Percentiles rank a stretch among this genome's conserved stretches.
Evolutionary conservation across 2,888 invertebrate species (phyloP).

Genomic region (Xestia c-nigrum): DNA sequence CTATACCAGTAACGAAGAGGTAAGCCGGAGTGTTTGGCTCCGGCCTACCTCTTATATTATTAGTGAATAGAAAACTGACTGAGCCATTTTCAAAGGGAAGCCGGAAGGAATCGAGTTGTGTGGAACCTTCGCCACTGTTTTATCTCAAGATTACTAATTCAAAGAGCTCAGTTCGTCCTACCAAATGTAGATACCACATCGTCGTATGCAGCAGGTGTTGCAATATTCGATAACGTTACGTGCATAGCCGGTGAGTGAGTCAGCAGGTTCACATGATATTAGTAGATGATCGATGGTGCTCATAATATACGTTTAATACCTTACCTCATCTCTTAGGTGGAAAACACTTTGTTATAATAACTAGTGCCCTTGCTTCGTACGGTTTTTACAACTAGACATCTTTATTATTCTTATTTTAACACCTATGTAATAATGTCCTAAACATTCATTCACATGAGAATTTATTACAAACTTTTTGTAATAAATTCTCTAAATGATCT

Average conservation of each 20-base stretch:
- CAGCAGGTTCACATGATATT: neutral
- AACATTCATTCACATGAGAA: too few species aligned
- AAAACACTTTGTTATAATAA: neutral
- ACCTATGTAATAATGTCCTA: neutral
- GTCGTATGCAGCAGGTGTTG: conserved; percentile 21
- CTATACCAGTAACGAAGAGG: too few species aligned
- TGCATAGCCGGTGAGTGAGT: neutral
- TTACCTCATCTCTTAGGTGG: neutral
- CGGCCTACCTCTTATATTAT: too few species aligned
- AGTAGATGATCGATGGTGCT: conserved; percentile 11
- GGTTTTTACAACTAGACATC: neutral
- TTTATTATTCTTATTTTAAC: neutral
- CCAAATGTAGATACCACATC: conserved; percentile 6
- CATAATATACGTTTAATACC: neutral
- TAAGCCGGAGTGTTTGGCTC: too few species aligned
- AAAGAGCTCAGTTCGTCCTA: neutral
- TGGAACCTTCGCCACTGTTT: too few species aligned
- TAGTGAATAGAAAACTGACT: too few species aligned
- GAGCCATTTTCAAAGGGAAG: too few species aligned
- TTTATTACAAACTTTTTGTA: too few species aligned
- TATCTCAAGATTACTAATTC: conserved; percentile 9
- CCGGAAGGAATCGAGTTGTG: too few species aligned
- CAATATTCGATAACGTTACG: conserved; percentile 20
- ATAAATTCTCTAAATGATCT: neutral
- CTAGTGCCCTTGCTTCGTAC: neutral